A percentile compares a stretch with the other conserved stretches of the same genome.
Evolutionary conservation across 1,140 invertebrate species (phyloP).

Genomic region (Heliothis subflexa): DNA sequence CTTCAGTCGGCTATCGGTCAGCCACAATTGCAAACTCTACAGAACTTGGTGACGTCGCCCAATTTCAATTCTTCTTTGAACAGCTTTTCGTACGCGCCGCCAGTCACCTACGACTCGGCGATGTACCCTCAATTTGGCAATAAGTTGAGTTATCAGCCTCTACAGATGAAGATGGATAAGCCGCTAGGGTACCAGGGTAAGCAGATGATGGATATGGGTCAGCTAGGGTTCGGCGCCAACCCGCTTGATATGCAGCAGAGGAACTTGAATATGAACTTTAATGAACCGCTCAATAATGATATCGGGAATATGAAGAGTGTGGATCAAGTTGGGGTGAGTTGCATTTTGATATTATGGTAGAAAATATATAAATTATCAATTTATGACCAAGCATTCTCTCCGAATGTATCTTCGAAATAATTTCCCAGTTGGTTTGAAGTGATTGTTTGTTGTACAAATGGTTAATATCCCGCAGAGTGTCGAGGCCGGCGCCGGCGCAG

Average conservation of each 20-base stretch:
- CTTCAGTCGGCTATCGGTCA: slow-evolving; percentile 66
- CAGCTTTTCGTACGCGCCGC: slow-evolving; percentile 64
- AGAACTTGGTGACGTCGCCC: slow-evolving; percentile 69
- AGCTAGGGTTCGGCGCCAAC: slow-evolving; percentile 60
- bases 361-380: too few relatives aligned
- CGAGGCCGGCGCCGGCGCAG: slow-evolving; percentile 55
- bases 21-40: slow-evolving; percentile 66
- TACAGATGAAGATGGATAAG: slow-evolving; percentile 67
- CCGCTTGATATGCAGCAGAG: slow-evolving; percentile 64
- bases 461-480: neutral
- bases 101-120: slow-evolving; percentile 71
- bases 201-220: slow-evolving; percentile 57
- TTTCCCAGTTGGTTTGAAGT: neutral
- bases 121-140: slow-evolving; percentile 79
- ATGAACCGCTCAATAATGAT: slow-evolving; percentile 58
- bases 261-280: slow-evolving; percentile 60
- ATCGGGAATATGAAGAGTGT: slow-evolving; percentile 55
- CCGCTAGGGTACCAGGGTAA: slow-evolving; percentile 57
- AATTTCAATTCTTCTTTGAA: slow-evolving; percentile 68
- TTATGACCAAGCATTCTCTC: neutral
- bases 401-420: neutral
- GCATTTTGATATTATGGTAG: neutral
- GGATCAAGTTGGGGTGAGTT: slow-evolving; percentile 64
- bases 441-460: neutral
- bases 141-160: slow-evolving; percentile 67